A percentile compares a stretch with the other conserved stretches of the same genome.
phyloP scores from a whole-genome alignment of 2,888 invertebrate species.

The Nysson spinosus region DNA sequence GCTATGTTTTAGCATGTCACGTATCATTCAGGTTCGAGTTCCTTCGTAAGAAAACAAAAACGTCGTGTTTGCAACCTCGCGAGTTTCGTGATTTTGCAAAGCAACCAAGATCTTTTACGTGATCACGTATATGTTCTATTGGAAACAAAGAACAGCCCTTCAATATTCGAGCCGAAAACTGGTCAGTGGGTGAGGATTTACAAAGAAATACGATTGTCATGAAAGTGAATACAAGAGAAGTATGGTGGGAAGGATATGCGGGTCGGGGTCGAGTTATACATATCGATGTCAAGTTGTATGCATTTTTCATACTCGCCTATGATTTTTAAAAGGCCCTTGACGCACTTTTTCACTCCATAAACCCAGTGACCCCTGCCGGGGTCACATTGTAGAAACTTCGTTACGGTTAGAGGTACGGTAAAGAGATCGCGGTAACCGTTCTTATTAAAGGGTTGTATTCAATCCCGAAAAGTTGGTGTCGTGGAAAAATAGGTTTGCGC shows the following conservation, averaged over 20 bases:
- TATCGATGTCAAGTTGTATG: conserved; percentile 68
- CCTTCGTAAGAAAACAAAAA: conserved; percentile 16
- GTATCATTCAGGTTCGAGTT: conserved; percentile 35
- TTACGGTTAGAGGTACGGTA: not conserved
- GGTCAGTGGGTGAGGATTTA: conserved; percentile 38
- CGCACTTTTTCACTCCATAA: conserved; percentile 47
- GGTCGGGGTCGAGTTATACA: conserved; percentile 72
- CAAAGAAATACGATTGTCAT: conserved; percentile 31
- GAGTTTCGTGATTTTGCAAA: no score
- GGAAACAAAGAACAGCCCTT: not conserved
- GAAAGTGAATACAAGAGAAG: conserved; percentile 40
- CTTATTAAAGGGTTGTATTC: no score
- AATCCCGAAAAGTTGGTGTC: no score
- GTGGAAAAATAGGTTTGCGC: no score
- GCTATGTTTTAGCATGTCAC: conserved; percentile 43
- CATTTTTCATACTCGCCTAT: conserved; percentile 67
- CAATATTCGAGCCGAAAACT: conserved; percentile 21
- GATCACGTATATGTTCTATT: no score
- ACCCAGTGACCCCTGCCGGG: conserved; percentile 40
- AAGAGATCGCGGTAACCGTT: no score
- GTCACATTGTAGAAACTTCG: conserved; percentile 19
- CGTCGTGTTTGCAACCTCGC: conserved; percentile 1
- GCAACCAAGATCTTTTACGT: no score
- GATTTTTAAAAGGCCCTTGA: conserved; percentile 51
- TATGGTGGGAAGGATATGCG: conserved; percentile 61